These are phyloP conservation scores for Sebastes fasciatus DNA, from an alignment of 2,113 vertebrate species.

Conservation along the genomic window DNA sequence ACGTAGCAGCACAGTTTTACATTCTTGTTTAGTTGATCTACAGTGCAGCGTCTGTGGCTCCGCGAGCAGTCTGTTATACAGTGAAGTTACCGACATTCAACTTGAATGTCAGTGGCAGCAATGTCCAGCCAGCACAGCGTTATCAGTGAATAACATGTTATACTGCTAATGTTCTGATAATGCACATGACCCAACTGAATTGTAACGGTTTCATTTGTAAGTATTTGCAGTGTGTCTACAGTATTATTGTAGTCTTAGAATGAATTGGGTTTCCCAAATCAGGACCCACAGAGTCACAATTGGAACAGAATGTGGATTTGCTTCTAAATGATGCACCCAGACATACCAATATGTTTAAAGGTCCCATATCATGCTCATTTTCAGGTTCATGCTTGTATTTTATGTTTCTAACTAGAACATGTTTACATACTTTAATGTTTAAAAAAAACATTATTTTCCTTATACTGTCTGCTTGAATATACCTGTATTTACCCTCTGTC, in stretches of 20 bases:
- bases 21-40: constrained; percentile 40
- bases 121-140: not conserved
- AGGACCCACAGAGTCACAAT: not conserved
- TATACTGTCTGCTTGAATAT: too few relatives aligned
- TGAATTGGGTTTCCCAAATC: not conserved
- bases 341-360: too few relatives aligned
- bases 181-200: not conserved
- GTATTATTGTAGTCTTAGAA: not conserved
- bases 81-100: not conserved
- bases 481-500: too few relatives aligned
- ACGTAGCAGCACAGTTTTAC: constrained; percentile 65
- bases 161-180: not conserved
- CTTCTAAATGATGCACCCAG: too few relatives aligned
- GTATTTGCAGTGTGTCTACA: not conserved
- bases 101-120: not conserved
- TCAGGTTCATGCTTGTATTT: too few relatives aligned
- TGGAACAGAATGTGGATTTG: too few relatives aligned
- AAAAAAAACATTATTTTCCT: too few relatives aligned
- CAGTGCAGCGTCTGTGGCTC: not conserved
- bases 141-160: not conserved
- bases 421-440: too few relatives aligned
- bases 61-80: not conserved
- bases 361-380: too few relatives aligned
- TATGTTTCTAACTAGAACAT: too few relatives aligned
- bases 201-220: not conserved